Base-by-base conservation (phyloP, 2,797 vertebrate species). In the Pangasius sanitwongsei region DNA sequence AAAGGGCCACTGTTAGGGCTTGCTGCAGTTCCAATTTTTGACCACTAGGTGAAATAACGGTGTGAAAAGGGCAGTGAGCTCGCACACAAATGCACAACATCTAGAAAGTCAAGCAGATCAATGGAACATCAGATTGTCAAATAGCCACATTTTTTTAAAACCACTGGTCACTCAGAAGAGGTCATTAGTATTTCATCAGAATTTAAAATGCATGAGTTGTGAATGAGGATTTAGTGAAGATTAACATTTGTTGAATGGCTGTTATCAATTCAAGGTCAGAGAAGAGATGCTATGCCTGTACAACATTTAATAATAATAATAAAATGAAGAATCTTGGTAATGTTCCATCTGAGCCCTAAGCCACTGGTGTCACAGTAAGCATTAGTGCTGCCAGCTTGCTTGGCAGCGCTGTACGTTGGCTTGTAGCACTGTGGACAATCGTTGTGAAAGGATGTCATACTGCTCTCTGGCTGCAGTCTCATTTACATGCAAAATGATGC, bases 391-490 rank as follows among this genome's bases (percentile, higher is more conserved):
- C 94, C 93, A 92, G 69, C 90, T 90, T 93, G 90, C 90, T 90
- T 91, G 91, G 91, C 89, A 86, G 72, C 28, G 57, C 89, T 89
- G 86, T 78, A 41, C 88, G 28, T 70, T 87, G 92, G 92, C 91
- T 92, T 91, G 91, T 93, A 93, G 93, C 89, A 91, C 89, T 91
- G 91, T 89, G 89, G 89, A 92, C 90, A 92, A 57, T 87, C 50
- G 57, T 81, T 86, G 90, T 88, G 81, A 88, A 93, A 94, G 93
- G 94, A 93, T 90, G 82, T 53, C 80, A 87, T 82, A 86, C 84
- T 89, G 87, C 86, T 87, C 83, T 90, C 84, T 88, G 83, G 81
- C 74, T 81, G 86, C 78, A 70, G 89, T 77, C 59, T 89, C 65
- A 87, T 91, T 89, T 74, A 74, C 86, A 89, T 90, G 87, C 82